A percentile compares a stretch with the other conserved stretches of the same genome.
Evolutionary conservation across 2,113 vertebrate genomes (phyloP).

Genomic region (Oostethus manadensis): DNA sequence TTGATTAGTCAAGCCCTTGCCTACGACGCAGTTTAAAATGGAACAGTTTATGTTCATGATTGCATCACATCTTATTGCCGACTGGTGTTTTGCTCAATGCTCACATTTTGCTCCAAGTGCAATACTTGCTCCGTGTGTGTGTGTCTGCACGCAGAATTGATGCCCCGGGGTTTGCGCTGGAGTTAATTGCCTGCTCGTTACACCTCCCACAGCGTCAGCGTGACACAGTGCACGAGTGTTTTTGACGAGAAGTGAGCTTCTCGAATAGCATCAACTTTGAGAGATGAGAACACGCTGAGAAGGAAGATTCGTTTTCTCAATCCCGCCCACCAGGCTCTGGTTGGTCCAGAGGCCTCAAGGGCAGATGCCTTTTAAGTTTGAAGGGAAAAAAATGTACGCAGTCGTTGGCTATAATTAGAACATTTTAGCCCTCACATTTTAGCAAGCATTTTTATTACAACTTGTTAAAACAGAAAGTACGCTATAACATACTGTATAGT

Average conservation of each 20-base stretch:
- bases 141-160: neutral
- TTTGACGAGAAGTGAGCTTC: neutral
- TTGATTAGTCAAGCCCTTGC: too few relatives aligned
- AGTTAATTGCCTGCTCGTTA: conserved; percentile 11
- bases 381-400: too few relatives aligned
- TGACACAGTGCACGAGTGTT: neutral
- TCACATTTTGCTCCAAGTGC: neutral
- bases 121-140: neutral
- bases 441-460: too few relatives aligned
- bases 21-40: too few relatives aligned
- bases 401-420: too few relatives aligned
- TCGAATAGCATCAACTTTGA: conserved; percentile 5
- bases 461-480: too few relatives aligned
- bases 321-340: neutral
- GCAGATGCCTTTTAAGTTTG: too few relatives aligned
- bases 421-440: too few relatives aligned
- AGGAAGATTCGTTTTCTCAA: neutral
- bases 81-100: neutral
- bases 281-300: neutral
- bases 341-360: neutral
- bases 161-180: conserved; percentile 3
- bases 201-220: conserved; percentile 8
- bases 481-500: too few relatives aligned
- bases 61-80: too few relatives aligned
- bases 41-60: too few relatives aligned